Evolutionary conservation across 2,113 vertebrate genomes (phyloP), one percentile per base, ranked within the genome.

Genomic region (Tretioscincus oriximinensis): DNA sequence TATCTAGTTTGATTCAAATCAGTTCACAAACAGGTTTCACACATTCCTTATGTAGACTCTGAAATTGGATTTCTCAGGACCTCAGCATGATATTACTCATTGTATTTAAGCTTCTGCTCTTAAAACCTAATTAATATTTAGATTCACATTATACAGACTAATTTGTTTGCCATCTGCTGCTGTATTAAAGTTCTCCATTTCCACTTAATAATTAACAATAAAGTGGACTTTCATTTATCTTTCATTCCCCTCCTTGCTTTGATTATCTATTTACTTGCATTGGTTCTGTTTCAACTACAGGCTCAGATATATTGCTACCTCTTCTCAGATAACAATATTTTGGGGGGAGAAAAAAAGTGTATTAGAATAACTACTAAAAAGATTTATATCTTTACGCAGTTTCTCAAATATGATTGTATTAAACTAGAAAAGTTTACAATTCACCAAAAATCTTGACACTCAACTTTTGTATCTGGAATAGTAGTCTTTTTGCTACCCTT

Each of bases 61-160:
- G 5, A 79, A 85, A 83, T 77, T 58, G 81, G n/a, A 86, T 76
- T 81, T 82, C 21, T 4, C 31, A 76, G 3, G 67, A 41, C 8
- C 79, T 75, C 67, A 84, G 66, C 88, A 84, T 71, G 9, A n/a
- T 66, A 26, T 1, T 77, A 21, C 84, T 88, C 85, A 82, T 85
- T 84, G 41, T 84, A 41, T n/a, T 78, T 87, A 81, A n/a, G 51
- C 12, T 79, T 78, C 31, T 4, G 1, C 49, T 77, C 92, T 91
- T 88, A 90, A 87, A 85, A 84, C 35, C 54, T 92, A 90, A 91
- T 90, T 93, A 90, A 92, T 92, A 92, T 88, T 89, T 86, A 76
- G 35, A 88, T 47, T 88, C 65, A 14, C 2, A 73, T 82, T 84
- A 75, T 89, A 84, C 77, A 87, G 83, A 72, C 70, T 90, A 88